Percentiles rank a stretch among this genome's conserved stretches.
Conservation (phyloP, 2,888 invertebrate species). For the Barypeithes pellucidus region DNA sequence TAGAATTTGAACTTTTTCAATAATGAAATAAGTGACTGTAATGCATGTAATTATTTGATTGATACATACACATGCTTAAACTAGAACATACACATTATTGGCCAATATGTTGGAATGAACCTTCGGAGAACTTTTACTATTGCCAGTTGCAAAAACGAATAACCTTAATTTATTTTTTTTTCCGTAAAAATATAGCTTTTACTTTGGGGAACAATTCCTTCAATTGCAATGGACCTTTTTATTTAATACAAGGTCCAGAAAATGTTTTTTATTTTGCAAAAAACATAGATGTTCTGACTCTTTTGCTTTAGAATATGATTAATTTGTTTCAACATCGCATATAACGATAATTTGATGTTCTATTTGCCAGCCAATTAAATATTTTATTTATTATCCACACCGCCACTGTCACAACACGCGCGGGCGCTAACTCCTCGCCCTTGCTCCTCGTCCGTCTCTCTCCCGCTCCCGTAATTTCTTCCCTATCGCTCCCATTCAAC, state of each 20-base stretch:
- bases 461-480: background rate
- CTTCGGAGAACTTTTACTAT: conserved; percentile 43
- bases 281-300: too few species aligned
- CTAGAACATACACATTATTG: conserved; percentile 31
- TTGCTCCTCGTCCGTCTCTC: background rate
- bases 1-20: too few species aligned
- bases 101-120: conserved; percentile 34
- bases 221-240: background rate
- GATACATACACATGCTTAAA: conserved; percentile 23
- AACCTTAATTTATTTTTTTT: conserved; percentile 45
- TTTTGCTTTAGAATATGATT: too few species aligned
- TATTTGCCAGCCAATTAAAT: too few species aligned
- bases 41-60: conserved; percentile 31
- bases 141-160: conserved; percentile 30
- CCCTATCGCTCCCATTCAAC: conserved; percentile 42
- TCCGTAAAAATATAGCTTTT: background rate
- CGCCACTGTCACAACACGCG: conserved; percentile 26
- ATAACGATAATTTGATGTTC: too few species aligned
- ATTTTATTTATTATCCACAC: too few species aligned
- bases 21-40: conserved; percentile 29
- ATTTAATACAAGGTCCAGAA: background rate
- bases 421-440: conserved; percentile 18
- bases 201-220: background rate
- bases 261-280: background rate
- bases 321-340: too few species aligned